A percentile compares a stretch with the other conserved stretches of the same genome.
Evolutionary conservation across 35 echinoderm and acorn worm genomes (phyloP).

Genomic region (Strongylocentrotus purpuratus): DNA sequence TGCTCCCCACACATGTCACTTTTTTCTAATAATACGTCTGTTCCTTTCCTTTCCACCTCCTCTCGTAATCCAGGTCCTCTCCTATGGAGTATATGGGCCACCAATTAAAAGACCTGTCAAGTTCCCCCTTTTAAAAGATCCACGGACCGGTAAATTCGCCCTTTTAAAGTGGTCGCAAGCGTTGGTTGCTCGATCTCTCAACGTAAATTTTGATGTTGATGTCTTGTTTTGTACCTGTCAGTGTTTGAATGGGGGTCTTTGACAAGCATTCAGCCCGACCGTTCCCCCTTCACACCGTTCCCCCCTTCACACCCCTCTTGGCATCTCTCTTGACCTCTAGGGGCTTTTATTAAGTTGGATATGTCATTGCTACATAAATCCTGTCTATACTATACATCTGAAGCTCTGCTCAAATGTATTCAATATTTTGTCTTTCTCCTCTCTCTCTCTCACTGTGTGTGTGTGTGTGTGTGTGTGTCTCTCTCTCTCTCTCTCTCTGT

Average conservation of each 20-base stretch:
- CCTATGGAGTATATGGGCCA: background rate
- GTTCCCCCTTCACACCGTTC: background rate
- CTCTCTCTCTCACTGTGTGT: background rate
- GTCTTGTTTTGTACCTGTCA: background rate
- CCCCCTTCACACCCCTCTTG: no score
- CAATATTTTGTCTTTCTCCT: background rate
- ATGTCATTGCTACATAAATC: background rate
- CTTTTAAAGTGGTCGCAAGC: background rate
- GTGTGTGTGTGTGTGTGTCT: background rate
- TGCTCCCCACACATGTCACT: constrained; percentile 16
- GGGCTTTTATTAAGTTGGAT: background rate
- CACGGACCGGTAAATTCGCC: constrained; percentile 26
- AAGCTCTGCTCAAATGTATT: no score
- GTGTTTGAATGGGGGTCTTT: background rate
- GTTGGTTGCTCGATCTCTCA: background rate
- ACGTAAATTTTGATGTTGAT: background rate
- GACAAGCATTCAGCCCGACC: background rate
- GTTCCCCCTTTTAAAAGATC: background rate
- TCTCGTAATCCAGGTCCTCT: background rate
- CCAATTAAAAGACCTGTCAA: constrained; percentile 48
- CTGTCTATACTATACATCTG: no score
- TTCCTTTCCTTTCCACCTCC: background rate
- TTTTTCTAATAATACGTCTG: constrained; percentile 16
- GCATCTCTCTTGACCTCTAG: background rate
- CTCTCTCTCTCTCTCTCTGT: background rate